Conservation (phyloP, 1,140 invertebrate genomes). For the Triops longicaudatus region DNA sequence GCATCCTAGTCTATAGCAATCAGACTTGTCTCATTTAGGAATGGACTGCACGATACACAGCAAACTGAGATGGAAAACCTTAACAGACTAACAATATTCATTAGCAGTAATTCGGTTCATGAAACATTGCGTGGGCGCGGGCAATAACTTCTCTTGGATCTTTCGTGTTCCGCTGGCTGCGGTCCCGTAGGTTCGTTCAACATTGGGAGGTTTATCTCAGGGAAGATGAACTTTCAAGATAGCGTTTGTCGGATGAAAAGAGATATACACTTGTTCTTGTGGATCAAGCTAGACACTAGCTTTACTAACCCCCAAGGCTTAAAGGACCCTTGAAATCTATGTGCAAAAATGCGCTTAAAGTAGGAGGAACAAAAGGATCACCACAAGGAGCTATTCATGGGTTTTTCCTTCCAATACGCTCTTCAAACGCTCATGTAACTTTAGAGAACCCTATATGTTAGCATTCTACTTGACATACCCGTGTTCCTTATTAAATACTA, state of each 20-base stretch:
- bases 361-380: not conserved
- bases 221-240: not conserved
- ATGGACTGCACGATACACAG: not conserved
- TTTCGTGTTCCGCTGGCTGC: not conserved
- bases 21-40: not conserved
- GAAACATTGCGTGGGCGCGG: not conserved
- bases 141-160: not conserved
- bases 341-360: not conserved
- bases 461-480: not conserved
- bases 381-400: not conserved
- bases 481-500: too few species aligned
- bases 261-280: not conserved
- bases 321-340: not conserved
- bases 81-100: not conserved
- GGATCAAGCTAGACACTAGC: not conserved
- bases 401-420: not conserved
- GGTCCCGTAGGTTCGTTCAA: not conserved
- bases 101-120: not conserved
- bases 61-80: not conserved
- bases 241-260: not conserved
- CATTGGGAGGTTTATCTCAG: not conserved
- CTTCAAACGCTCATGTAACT: not conserved
- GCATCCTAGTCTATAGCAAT: not conserved
- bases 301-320: not conserved
- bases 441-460: not conserved